Percentiles rank a stretch among this genome's conserved stretches.
These are phyloP conservation scores for Globodera ellingtonae DNA, from an alignment of 1,140 invertebrate genomes.

Conservation along the genomic window DNA sequence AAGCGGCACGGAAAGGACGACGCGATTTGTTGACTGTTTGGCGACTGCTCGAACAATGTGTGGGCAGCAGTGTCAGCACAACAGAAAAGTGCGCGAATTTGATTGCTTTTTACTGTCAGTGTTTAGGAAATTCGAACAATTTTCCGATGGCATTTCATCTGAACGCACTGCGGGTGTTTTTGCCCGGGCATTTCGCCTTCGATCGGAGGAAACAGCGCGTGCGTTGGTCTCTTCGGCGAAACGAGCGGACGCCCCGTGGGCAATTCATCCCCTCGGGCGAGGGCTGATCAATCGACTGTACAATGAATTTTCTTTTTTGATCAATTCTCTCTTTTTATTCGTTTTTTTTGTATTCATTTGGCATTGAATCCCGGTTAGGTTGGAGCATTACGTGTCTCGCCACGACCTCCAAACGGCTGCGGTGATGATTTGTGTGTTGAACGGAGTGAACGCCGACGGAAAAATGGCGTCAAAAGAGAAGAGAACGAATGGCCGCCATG, in stretches of 20 bases:
- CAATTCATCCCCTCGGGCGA: constrained; percentile 33
- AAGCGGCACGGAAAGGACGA: constrained; percentile 12
- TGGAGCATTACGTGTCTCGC: constrained; percentile 30
- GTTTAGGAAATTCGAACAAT: background rate
- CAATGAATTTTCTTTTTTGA: background rate
- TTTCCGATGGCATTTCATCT: background rate
- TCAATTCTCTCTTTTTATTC: background rate
- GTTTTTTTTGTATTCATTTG: too few species aligned
- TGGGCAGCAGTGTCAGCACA: background rate
- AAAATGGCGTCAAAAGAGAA: background rate
- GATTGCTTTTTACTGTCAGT: background rate
- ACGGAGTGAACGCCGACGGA: background rate
- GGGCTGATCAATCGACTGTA: constrained; percentile 34
- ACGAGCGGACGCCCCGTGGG: constrained; percentile 23
- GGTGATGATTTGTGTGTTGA: constrained; percentile 36
- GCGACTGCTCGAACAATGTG: constrained; percentile 37
- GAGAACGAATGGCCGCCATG: background rate
- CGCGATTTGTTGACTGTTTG: constrained; percentile 35
- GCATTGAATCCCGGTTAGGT: background rate
- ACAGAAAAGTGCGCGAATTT: background rate
- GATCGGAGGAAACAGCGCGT: background rate
- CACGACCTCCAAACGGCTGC: constrained; percentile 37
- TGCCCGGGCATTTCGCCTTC: background rate
- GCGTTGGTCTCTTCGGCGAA: background rate
- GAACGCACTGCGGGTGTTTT: background rate